phyloP scores from a whole-genome alignment of 64 coral and sea anemone species.

The Dendrophyllia cribrosa region DNA sequence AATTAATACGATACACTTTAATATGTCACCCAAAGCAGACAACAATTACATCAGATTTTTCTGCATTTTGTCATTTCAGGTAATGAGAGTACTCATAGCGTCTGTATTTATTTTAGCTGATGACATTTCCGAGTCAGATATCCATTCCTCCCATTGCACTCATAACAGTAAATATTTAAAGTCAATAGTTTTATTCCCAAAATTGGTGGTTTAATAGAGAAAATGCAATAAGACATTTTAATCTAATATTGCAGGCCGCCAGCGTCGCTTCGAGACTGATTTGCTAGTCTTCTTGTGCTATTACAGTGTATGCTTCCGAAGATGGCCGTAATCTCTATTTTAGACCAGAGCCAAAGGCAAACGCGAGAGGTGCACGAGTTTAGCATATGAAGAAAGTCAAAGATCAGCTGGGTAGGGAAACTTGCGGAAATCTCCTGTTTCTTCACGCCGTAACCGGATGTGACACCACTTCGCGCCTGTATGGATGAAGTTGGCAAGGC shows the following conservation, averaged over 20 bases:
- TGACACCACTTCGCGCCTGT: no score
- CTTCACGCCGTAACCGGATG: no score
- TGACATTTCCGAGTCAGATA: background rate
- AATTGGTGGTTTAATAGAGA: background rate
- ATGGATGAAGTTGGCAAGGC: no score
- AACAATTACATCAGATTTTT: background rate
- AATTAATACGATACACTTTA: no score
- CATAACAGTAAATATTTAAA: background rate
- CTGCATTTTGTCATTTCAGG: background rate
- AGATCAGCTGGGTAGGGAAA: no score
- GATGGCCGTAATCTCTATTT: no score
- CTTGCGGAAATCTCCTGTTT: no score
- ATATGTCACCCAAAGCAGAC: background rate
- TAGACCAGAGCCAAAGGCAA: no score
- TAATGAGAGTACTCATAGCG: background rate
- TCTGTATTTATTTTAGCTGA: background rate
- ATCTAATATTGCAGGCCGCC: conserved; percentile 27
- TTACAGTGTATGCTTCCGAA: no score
- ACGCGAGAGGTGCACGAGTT: no score
- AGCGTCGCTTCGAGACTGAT: background rate
- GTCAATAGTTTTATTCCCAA: background rate
- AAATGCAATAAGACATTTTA: background rate
- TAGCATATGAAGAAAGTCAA: no score
- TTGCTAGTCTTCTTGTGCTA: no score
- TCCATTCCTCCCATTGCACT: background rate